phyloP scores from a whole-genome alignment of 2,888 invertebrate genomes.

The Tiliacea citrago region DNA sequence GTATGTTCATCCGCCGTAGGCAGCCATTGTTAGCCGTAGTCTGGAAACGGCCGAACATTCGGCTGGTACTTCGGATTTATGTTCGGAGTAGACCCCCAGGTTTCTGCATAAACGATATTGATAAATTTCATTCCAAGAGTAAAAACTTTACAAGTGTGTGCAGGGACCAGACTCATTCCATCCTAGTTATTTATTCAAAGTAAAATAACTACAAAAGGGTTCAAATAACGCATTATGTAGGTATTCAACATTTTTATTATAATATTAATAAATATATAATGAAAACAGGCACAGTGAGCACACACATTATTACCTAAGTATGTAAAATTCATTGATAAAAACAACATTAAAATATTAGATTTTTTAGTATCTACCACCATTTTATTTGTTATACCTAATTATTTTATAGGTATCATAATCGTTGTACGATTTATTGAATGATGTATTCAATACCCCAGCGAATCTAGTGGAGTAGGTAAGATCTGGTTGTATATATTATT shows the following conservation, averaged over 20 bases:
- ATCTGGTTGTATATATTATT: background rate
- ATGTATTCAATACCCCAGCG: background rate
- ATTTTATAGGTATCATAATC: background rate
- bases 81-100: too few relatives aligned
- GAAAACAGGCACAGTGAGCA: constrained; percentile 6
- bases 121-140: background rate
- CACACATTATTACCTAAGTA: background rate
- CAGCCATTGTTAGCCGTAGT: too few relatives aligned
- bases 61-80: too few relatives aligned
- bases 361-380: too few relatives aligned
- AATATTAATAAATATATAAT: background rate
- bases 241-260: background rate
- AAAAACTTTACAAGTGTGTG: background rate
- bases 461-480: background rate
- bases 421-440: background rate
- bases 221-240: background rate
- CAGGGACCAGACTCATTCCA: background rate
- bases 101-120: background rate
- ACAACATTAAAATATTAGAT: constrained; percentile 2
- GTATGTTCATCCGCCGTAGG: too few relatives aligned
- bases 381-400: too few relatives aligned
- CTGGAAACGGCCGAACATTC: too few relatives aligned
- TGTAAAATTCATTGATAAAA: background rate
- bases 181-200: too few relatives aligned
- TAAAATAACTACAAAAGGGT: too few relatives aligned